These are phyloP conservation scores for Alosa alosa DNA, from an alignment of 2,113 vertebrate genomes.

Conservation along the genomic window DNA sequence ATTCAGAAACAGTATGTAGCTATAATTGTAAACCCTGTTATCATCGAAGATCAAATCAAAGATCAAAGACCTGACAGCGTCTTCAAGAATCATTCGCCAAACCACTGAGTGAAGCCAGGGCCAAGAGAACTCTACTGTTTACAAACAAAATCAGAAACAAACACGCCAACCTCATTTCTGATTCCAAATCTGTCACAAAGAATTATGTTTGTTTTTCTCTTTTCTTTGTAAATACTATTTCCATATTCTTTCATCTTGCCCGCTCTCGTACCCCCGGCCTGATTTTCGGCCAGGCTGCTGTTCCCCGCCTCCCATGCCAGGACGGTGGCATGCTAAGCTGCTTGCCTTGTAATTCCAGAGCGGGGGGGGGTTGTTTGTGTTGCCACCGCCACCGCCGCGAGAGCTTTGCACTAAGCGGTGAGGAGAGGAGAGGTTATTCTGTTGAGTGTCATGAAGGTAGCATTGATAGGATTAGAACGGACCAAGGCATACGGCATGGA, in stretches of 20 bases:
- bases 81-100: background rate
- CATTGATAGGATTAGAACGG: constrained; percentile 7
- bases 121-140: background rate
- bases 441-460: background rate
- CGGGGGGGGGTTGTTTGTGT: background rate
- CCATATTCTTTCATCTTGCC: background rate
- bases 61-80: background rate
- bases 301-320: background rate
- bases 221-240: background rate
- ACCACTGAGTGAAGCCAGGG: background rate
- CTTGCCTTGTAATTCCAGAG: background rate
- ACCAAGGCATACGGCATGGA: background rate
- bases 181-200: background rate
- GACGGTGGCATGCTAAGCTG: background rate
- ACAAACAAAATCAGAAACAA: background rate
- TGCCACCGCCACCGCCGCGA: background rate
- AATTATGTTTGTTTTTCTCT: background rate
- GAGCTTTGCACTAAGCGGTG: background rate
- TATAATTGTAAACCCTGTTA: too few relatives aligned
- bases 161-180: background rate
- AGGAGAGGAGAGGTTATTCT: background rate
- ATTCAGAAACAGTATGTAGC: too few relatives aligned
- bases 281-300: background rate
- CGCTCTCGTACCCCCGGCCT: background rate
- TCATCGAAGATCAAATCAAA: too few relatives aligned